These are phyloP conservation scores for Pelobates fuscus DNA, from an alignment of 2,113 vertebrate genomes.

Conservation along the genomic window DNA sequence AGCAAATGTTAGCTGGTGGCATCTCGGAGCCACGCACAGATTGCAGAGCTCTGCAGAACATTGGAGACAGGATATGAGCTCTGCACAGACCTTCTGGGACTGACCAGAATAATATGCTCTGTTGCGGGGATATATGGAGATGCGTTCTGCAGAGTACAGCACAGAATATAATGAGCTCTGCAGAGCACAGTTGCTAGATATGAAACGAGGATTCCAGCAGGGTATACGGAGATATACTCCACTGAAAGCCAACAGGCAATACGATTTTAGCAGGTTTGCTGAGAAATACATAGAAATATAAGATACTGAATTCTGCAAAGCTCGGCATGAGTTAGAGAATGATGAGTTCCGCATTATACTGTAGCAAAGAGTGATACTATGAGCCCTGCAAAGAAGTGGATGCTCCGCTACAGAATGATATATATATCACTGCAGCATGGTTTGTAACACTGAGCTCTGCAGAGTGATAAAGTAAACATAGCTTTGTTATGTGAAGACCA, in stretches of 20 bases:
- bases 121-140: neutral
- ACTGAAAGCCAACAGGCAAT: no score
- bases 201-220: neutral
- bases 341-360: no score
- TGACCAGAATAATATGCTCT: neutral
- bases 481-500: no score
- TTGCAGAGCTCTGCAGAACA: neutral
- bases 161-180: neutral
- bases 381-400: neutral
- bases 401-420: no score
- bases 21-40: neutral
- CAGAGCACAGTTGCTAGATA: neutral
- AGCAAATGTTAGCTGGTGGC: slow-evolving; percentile 42
- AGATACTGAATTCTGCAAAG: no score
- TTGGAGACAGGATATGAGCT: neutral
- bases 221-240: neutral
- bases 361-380: no score
- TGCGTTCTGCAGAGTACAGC: neutral
- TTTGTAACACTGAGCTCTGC: neutral
- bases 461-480: no score
- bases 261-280: no score
- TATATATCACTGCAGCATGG: no score
- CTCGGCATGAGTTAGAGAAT: no score
- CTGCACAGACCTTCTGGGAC: no score
- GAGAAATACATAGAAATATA: no score